Evolutionary conservation across 2,797 vertebrate species (phyloP), one percentile per base, ranked within the genome.

Genomic region (Cottoperca gobio): DNA sequence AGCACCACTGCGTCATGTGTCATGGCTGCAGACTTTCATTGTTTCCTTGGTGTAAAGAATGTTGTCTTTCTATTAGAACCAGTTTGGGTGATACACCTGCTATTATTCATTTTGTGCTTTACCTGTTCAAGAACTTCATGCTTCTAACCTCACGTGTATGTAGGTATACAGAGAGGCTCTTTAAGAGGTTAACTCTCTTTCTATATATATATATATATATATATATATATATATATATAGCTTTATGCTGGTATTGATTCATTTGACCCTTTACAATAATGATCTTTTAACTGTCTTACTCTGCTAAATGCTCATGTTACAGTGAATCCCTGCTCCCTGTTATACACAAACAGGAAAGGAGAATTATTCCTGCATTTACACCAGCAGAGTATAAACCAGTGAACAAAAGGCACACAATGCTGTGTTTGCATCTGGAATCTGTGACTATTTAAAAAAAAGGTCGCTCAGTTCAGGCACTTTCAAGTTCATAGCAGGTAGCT

Each of bases 401-500:
- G 23, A 67, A 43, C 39, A 54, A n/a, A 24, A 21, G 28, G 24
- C 24, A 28, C 10, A 43, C 62, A 49, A 60, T 13, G 14, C 42
- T 63, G 13, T 9, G 11, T 59, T 26, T 35, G 16, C 33, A 46
- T 21, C 14, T n/a, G 1, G 52, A 39, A 42, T 64, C 7, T 52
- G 50, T 40, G 3, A 19, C 48, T 49, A 12, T 70, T 78, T n/a
- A n/a, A n/a, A n/a, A n/a, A n/a, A n/a, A n/a, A n/a, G 72, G 55
- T 86, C 61, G 28, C 62, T 67, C 57, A 74, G 43, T 81, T 83
- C 70, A 60, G 43, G 68, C 79, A 80, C 69, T 68, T 86, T 74
- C 69, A 81, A 83, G 79, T 91, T 92, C 70, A 79, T 35, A 67
- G 79, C 73, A 33, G 84, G 83, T 82, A 64, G 70, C 82, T 79